phyloP scores from a whole-genome alignment of 37 sponge, comb jelly and placozoan species.

The Tethya wilhelma region DNA sequence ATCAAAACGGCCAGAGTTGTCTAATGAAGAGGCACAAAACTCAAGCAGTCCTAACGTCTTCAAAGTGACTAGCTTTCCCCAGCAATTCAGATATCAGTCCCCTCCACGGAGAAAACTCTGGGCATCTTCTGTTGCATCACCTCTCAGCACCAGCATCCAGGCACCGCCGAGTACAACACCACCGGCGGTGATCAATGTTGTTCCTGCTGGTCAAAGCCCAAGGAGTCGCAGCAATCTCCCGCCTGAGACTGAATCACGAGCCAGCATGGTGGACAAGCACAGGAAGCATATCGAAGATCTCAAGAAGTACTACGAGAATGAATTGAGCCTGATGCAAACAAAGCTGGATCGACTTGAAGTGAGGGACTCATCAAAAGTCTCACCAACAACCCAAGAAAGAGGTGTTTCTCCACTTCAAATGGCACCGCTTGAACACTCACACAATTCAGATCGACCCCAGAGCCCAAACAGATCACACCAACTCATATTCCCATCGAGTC shows the following conservation, averaged over 20 bases:
- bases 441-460: not conserved
- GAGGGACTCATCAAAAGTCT: not conserved
- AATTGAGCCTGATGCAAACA: slow-evolving; percentile 11
- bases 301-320: slow-evolving; percentile 54
- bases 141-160: too few relatives aligned
- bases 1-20: too few relatives aligned
- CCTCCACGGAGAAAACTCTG: too few relatives aligned
- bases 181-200: too few relatives aligned
- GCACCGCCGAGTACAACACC: too few relatives aligned
- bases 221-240: not conserved
- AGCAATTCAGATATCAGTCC: too few relatives aligned
- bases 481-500: not conserved
- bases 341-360: not conserved
- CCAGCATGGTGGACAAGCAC: slow-evolving; percentile 47
- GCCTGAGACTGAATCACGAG: not conserved
- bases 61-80: too few relatives aligned
- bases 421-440: not conserved
- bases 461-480: not conserved
- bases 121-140: too few relatives aligned
- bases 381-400: not conserved
- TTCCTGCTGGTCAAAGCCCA: too few relatives aligned
- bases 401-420: not conserved
- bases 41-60: too few relatives aligned
- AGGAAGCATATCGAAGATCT: slow-evolving; percentile 59
- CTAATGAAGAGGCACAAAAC: too few relatives aligned